Evolutionary conservation across 2,113 vertebrate species (phyloP), one percentile per base, ranked within the genome.

Genomic region (Aramus guarauna): DNA sequence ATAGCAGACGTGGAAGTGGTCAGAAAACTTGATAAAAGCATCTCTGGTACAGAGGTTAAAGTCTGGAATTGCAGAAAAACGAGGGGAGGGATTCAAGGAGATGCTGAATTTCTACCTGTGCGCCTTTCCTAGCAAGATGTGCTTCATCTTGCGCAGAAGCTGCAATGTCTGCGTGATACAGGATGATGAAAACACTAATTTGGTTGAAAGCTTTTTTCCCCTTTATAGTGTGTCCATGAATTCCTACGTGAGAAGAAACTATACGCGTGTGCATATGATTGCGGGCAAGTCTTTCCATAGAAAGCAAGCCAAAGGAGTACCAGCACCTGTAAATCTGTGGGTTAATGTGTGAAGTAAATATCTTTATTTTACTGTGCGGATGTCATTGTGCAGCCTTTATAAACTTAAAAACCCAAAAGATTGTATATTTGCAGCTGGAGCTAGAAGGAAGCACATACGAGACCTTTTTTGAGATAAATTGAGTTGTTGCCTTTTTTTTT

Each of bases 151-250:
- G 9, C 55, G 59, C 58, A n/a, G 55, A 69, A 96, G 34, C 86
- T 73, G 8, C 73, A 80, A 67, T 23, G 68, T 77, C 55, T 91
- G 29, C 3, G 1, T 74, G 64, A 69, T 71, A 41, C 19, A 74
- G 82, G 78, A 83, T 89, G 47, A 85, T 90, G 55, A 96, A 96
- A 96, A 89, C 59, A 27, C 62, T 89, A 30, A 92, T 85, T 81
- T 62, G 45, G 48, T 69, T 80, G 72, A 75, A 95, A 94, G 74
- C 69, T 56, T 89, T 79, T 62, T 82, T 55, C 17, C 56, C 19
- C 62, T 78, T 90, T 66, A 7, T 12, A 74, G 37, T 5, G 2
- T 85, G 22, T 84, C 41, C 4, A 0, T 83, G 66, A 82, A 85
- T 50, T 90, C 76, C 47, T 92, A 15, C 5, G 3, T 68, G 29